Evolutionary conservation across 2,113 vertebrate species (phyloP).

Genomic region (Nibea coibor): DNA sequence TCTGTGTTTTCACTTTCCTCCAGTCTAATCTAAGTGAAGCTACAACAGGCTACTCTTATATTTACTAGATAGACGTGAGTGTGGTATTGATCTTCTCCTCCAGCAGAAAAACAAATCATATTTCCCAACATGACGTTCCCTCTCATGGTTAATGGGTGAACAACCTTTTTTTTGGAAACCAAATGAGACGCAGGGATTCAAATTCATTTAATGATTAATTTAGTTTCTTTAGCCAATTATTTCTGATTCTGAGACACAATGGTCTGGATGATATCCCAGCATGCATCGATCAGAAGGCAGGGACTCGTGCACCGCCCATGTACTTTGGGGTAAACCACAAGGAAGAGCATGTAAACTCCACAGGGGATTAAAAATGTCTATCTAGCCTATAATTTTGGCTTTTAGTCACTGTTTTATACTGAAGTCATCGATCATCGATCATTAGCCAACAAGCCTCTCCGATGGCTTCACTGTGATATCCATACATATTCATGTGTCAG

Average conservation of each 20-base stretch:
- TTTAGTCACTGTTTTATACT: conserved; percentile 10
- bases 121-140: neutral
- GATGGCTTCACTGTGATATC: conserved; percentile 65
- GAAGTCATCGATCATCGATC: conserved; percentile 31
- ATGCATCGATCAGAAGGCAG: conserved; percentile 3
- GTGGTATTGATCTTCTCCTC: neutral
- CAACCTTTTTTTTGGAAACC: neutral
- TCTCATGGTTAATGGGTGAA: neutral
- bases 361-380: neutral
- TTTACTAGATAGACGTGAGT: neutral
- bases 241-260: neutral
- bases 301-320: neutral
- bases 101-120: neutral
- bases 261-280: conserved; percentile 12
- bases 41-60: neutral
- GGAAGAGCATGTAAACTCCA: conserved; percentile 22
- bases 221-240: neutral
- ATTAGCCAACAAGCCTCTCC: conserved; percentile 38
- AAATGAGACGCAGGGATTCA: neutral
- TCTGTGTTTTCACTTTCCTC: too few relatives aligned
- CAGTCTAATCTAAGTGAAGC: neutral
- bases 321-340: conserved; percentile 1
- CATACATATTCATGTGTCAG: conserved; percentile 18
- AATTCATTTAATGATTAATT: conserved; percentile 3
- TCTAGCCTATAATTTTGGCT: neutral